phyloP scores from a whole-genome alignment of 2,888 invertebrate genomes.

The Cataglyphis cursor region DNA sequence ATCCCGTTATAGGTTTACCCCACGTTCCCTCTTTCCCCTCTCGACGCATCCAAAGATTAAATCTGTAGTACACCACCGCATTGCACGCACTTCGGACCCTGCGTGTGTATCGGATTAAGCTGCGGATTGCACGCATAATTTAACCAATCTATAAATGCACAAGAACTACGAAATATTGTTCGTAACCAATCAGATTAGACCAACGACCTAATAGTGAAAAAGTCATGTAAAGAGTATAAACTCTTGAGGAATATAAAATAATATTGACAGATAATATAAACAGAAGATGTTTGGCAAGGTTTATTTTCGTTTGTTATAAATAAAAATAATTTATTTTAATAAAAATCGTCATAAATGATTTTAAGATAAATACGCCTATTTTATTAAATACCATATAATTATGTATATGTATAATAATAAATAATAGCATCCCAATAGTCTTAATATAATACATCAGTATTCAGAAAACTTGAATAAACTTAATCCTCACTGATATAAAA shows the following conservation, averaged over 20 bases:
- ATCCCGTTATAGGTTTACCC: slow-evolving; percentile 82
- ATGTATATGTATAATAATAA: not conserved
- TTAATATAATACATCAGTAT: not conserved
- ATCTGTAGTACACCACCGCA: slow-evolving; percentile 72
- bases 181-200: not conserved
- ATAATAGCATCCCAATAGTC: too few relatives aligned
- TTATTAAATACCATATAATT: not conserved
- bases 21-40: not conserved
- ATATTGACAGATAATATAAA: not conserved
- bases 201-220: not conserved
- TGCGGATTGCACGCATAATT: slow-evolving; percentile 79
- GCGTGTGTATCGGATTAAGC: slow-evolving; percentile 67
- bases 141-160: slow-evolving; percentile 62
- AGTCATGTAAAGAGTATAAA: not conserved
- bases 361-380: not conserved
- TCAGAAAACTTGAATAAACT: too few relatives aligned
- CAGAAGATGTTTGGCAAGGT: not conserved
- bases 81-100: slow-evolving; percentile 59
- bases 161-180: slow-evolving; percentile 52
- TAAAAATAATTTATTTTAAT: slow-evolving; percentile 3
- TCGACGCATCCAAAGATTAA: slow-evolving; percentile 80
- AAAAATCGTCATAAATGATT: not conserved
- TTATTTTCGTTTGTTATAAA: not conserved
- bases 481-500: too few relatives aligned
- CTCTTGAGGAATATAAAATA: not conserved